A percentile compares a stretch with the other conserved stretches of the same genome.
phyloP scores from a whole-genome alignment of 2,797 vertebrate species.

The Microctenopoma lineatum region DNA sequence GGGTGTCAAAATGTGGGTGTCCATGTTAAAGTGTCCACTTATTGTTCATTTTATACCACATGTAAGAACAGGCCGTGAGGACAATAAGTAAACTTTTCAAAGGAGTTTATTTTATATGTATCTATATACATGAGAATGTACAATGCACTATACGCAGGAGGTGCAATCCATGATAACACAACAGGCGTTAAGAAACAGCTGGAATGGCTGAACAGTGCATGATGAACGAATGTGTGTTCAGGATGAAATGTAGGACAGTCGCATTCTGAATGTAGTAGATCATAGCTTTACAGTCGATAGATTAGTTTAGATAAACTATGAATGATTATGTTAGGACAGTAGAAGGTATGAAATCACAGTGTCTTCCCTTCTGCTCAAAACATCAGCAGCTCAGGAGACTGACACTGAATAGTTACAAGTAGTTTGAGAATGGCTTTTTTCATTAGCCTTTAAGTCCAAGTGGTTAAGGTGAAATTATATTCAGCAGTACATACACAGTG shows the following conservation, averaged over 20 bases:
- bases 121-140: slow-evolving; percentile 82
- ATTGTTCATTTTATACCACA: neutral
- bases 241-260: slow-evolving; percentile 21
- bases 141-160: slow-evolving; percentile 73
- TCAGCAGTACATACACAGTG: slow-evolving; percentile 52
- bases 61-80: neutral
- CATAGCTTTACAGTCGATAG: slow-evolving; percentile 5
- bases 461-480: slow-evolving; percentile 33
- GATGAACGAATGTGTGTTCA: slow-evolving; percentile 40
- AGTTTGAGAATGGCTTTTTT: slow-evolving; percentile 23
- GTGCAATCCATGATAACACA: slow-evolving; percentile 70
- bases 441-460: slow-evolving; percentile 21
- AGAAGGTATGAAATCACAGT: slow-evolving; percentile 24
- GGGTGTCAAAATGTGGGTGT: neutral
- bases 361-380: slow-evolving; percentile 19
- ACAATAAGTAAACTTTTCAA: slow-evolving; percentile 42
- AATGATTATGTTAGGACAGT: neutral
- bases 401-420: slow-evolving; percentile 40
- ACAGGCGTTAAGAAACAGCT: slow-evolving; percentile 50
- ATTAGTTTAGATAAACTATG: slow-evolving; percentile 18
- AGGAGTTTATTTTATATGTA: slow-evolving; percentile 72
- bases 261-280: slow-evolving; percentile 33
- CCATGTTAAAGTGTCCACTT: neutral
- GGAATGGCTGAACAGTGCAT: slow-evolving; percentile 55
- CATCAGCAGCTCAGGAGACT: slow-evolving; percentile 40